Evolutionary conservation across 2,888 invertebrate genomes (phyloP).

Genomic region (Andrena camellia): DNA sequence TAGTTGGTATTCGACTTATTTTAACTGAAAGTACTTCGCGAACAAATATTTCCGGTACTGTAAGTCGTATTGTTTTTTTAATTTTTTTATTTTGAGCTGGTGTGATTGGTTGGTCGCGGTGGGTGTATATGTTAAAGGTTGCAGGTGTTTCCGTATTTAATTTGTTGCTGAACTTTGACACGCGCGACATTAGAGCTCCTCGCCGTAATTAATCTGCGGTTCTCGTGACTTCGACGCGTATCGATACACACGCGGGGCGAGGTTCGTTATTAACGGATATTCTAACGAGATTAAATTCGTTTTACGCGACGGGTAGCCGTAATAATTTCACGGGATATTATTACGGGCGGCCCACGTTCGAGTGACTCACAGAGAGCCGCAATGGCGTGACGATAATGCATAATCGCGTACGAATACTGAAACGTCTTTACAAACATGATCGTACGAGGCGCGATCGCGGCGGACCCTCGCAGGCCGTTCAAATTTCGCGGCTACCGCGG

Average conservation of each 20-base stretch:
- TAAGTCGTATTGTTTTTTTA: too few species aligned
- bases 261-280: constrained; percentile 32
- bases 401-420: constrained; percentile 17
- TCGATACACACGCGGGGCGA: not conserved
- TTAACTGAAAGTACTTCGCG: too few species aligned
- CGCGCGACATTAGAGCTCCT: not conserved
- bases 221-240: constrained; percentile 20
- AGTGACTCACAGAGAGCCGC: constrained; percentile 60
- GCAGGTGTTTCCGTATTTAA: not conserved
- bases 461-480: not conserved
- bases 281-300: constrained; percentile 56
- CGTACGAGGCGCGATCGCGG: constrained; percentile 34
- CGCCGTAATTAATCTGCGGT: constrained; percentile 25
- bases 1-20: too few species aligned
- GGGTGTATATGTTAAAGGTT: not conserved
- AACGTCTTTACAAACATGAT: constrained; percentile 35
- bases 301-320: constrained; percentile 38
- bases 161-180: not conserved
- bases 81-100: too few species aligned
- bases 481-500: not conserved
- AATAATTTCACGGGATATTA: constrained; percentile 55
- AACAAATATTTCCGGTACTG: too few species aligned
- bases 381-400: constrained; percentile 65
- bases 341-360: constrained; percentile 50
- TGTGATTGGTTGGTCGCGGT: too few species aligned